Evolutionary conservation across 2,888 invertebrate species (phyloP).

Genomic region (Aelia acuminata): DNA sequence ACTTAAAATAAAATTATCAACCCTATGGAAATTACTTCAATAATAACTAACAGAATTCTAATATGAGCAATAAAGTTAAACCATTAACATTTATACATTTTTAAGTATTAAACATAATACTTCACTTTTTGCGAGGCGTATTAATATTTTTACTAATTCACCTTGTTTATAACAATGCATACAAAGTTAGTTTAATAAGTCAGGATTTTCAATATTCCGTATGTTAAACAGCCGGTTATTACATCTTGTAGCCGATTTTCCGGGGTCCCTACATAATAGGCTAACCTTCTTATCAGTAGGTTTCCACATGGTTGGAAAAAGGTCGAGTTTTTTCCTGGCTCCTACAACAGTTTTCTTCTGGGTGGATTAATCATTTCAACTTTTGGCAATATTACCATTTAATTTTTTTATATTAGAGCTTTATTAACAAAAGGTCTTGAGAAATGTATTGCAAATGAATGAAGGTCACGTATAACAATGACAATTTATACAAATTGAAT

Average conservation of each 20-base stretch:
- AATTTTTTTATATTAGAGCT: not conserved
- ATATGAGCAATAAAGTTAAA: too few species aligned
- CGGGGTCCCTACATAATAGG: not conserved
- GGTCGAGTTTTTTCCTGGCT: slow-evolving; percentile 11
- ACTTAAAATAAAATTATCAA: too few species aligned
- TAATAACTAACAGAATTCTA: too few species aligned
- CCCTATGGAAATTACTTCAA: too few species aligned
- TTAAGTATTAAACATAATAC: too few species aligned
- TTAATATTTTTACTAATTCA: too few species aligned
- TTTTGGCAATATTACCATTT: not conserved
- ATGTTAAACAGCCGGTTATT: not conserved
- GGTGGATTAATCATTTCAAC: not conserved
- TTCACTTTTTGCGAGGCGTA: too few species aligned
- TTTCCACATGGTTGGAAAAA: slow-evolving; percentile 8
- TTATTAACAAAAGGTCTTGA: not conserved
- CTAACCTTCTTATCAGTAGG: not conserved
- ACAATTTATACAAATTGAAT: too few species aligned
- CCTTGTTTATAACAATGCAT: not conserved
- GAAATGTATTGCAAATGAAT: not conserved
- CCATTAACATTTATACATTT: too few species aligned
- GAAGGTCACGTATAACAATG: not conserved
- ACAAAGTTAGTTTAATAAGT: too few species aligned
- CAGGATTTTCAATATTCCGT: not conserved
- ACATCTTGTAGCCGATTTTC: not conserved
- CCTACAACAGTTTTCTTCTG: not conserved